Evolutionary conservation across 2,113 vertebrate genomes (phyloP), one percentile per base, ranked within the genome.

Genomic region (Anhinga rufa): DNA sequence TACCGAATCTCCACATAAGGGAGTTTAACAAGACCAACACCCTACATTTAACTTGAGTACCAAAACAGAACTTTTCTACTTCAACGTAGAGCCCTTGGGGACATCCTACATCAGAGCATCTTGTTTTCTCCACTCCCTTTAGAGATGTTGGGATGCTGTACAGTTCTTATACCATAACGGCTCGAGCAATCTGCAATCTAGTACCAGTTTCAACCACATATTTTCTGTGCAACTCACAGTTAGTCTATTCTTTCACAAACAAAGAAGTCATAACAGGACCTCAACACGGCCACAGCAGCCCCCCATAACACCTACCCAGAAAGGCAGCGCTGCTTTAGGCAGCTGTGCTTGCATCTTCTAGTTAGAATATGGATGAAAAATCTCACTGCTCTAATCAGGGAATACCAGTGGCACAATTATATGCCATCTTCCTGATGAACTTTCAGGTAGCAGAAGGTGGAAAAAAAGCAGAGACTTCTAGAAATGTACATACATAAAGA

Each of bases 11-110:
- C 83, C 82, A n/a, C 40, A 76, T 49, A 86, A 82, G 10, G n/a
- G 60, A 75, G 31, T 66, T 81, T 60, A 77, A 74, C 9, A 62
- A 51, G 18, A 68, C 11, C 75, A 62, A 38, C 42, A 60, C 6
- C 14, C 22, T 51, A 58, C 2, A 0, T 1, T 0, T 12, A 77
- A 82, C 17, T 7, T 10, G 2, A 66, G 10, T 14, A 77, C 12
- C 1, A 0, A 80, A 85, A 57, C 21, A 61, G 68, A 86, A 10
- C 31, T 66, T 36, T 51, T 40, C 40, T 66, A 10, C 54, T 80
- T 60, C 6, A 49, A 69, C 0, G 0, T 0, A 68, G 46, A 86
- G 32, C 16, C 21, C 26, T 75, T 9, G 1, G 31, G 65, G 16
- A 68, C 51, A 83, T n/a, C 49, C 55, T 40, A 26, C 34, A 57